phyloP scores from a whole-genome alignment of 2,797 vertebrate genomes.

The Acanthiza pusilla region DNA sequence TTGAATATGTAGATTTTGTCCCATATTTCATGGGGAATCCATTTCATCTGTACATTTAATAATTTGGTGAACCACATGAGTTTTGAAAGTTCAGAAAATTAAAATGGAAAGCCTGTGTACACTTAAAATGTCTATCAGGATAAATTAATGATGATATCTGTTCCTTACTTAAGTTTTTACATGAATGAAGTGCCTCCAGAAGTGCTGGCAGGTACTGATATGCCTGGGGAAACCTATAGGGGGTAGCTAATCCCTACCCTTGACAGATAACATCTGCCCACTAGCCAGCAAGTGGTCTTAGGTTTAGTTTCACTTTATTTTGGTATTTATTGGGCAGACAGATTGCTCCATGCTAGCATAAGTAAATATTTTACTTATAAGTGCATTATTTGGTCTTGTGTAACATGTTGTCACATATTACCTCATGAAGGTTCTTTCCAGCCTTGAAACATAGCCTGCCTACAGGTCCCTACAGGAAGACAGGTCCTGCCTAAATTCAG shows the following conservation, averaged over 20 bases:
- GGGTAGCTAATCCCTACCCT: neutral
- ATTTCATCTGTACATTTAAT: neutral
- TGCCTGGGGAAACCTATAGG: neutral
- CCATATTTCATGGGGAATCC: neutral
- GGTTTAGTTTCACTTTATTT: neutral
- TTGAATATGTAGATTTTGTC: slow-evolving; percentile 20
- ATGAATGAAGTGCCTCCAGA: neutral
- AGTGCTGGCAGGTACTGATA: neutral
- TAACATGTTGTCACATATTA: neutral
- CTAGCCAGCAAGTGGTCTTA: neutral
- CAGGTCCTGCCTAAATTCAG: neutral
- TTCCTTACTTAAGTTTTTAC: neutral
- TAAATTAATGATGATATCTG: neutral
- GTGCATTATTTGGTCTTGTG: neutral
- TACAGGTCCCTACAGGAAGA: neutral
- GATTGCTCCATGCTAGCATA: neutral
- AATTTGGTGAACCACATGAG: neutral
- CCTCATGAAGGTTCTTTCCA: neutral
- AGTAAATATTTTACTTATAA: neutral
- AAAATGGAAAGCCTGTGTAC: neutral
- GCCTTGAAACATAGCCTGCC: neutral
- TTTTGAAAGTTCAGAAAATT: neutral
- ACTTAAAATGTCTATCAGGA: neutral
- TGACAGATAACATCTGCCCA: neutral
- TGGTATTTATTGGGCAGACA: neutral